Conservation (phyloP, 2,113 vertebrate genomes). For the Scortum barcoo region DNA sequence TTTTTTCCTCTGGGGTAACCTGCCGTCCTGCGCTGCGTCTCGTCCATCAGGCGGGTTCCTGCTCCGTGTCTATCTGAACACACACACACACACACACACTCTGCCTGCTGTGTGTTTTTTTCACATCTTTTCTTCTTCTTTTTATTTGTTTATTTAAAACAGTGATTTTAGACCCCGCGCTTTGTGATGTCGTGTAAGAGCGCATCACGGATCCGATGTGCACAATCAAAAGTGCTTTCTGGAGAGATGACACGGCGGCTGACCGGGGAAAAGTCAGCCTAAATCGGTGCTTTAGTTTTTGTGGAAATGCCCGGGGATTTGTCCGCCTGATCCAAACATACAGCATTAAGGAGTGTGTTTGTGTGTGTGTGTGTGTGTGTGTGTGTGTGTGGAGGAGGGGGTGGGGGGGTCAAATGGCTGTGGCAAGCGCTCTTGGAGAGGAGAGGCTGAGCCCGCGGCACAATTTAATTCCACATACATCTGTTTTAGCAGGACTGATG, state of each 20-base stretch:
- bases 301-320: conserved; percentile 67
- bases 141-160: not conserved
- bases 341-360: conserved; percentile 52
- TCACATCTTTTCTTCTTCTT: not conserved
- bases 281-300: conserved; percentile 60
- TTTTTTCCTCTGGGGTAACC: conserved; percentile 34
- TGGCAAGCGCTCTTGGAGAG: conserved; percentile 56
- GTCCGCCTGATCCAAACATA: conserved; percentile 65
- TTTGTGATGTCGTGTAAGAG: conserved; percentile 1
- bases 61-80: conserved; percentile 76
- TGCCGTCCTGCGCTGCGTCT: conserved; percentile 51
- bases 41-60: conserved; percentile 81
- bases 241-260: conserved; percentile 22
- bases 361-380: too few relatives aligned
- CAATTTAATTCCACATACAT: conserved; percentile 61
- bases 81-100: conserved; percentile 54
- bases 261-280: conserved; percentile 36
- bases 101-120: conserved; percentile 26
- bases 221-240: conserved; percentile 27
- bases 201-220: conserved; percentile 34
- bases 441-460: conserved; percentile 32
- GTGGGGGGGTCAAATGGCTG: conserved; percentile 50
- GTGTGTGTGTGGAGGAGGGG: too few relatives aligned
- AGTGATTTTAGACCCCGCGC: not conserved
- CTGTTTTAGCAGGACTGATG: conserved; percentile 45